Conservation (phyloP, 2,797 vertebrate genomes). For the Melanogrammus aeglefinus region DNA sequence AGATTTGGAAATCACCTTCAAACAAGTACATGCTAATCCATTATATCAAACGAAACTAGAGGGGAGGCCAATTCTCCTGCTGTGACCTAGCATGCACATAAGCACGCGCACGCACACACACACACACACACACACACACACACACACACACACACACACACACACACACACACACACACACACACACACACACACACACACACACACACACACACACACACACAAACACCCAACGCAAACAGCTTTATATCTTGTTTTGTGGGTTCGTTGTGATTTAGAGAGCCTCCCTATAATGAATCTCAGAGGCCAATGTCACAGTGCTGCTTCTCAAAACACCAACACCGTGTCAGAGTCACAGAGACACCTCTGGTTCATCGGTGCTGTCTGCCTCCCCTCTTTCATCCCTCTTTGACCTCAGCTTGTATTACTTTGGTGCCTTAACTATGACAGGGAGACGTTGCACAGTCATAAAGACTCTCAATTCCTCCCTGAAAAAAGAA, state of each 20-base stretch:
- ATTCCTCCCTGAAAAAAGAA: neutral
- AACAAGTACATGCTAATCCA: conserved; percentile 27
- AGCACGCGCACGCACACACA: neutral
- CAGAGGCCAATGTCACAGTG: conserved; percentile 36
- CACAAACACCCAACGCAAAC: neutral
- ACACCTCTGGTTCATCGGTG: conserved; percentile 3
- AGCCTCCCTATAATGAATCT: conserved; percentile 42
- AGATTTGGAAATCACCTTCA: conserved; percentile 27
- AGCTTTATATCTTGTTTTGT: conserved; percentile 52
- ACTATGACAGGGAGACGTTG: neutral
- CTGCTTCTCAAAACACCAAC: conserved; percentile 41
- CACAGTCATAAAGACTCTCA: neutral
- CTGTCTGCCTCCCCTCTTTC: neutral
- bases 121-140: neutral
- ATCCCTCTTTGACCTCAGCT: neutral
- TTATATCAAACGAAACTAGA: conserved; percentile 24
- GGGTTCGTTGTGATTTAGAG: conserved; percentile 52
- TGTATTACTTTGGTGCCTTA: neutral
- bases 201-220: conserved; percentile 8
- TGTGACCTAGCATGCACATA: neutral
- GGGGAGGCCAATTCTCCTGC: conserved; percentile 20
- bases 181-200: conserved; percentile 5
- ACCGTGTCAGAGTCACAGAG: neutral
- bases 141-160: conserved; percentile 16
- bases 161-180: conserved; percentile 5